Conservation (phyloP, 92 coral and sea anemone genomes). For the Heteractis magnifica region DNA sequence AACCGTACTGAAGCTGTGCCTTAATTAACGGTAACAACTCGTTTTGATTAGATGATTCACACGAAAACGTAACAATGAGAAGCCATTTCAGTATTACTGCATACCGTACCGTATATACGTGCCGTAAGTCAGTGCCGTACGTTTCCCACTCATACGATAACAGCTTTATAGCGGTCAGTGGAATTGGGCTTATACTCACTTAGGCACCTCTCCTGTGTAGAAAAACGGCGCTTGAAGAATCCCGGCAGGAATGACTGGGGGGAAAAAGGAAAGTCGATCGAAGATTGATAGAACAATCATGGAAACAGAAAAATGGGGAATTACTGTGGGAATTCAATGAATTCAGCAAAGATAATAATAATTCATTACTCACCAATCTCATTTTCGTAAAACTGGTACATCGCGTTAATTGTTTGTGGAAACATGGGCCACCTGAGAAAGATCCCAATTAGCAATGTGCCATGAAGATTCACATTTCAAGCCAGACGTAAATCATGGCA, state of each 20-base stretch:
- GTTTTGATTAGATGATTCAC: too few relatives aligned
- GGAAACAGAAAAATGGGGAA: not conserved
- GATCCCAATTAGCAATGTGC: not conserved
- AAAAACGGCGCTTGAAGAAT: slow-evolving; percentile 93
- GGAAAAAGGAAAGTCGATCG: not conserved
- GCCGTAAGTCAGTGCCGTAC: too few relatives aligned
- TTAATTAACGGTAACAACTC: too few relatives aligned
- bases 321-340: not conserved
- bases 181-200: slow-evolving; percentile 45
- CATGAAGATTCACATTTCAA: too few relatives aligned
- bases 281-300: not conserved
- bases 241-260: slow-evolving; percentile 93
- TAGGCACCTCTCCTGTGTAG: slow-evolving; percentile 87
- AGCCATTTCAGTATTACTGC: too few relatives aligned
- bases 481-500: too few relatives aligned
- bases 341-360: not conserved
- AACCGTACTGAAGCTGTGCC: too few relatives aligned
- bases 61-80: too few relatives aligned
- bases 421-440: slow-evolving; percentile 97
- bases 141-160: too few relatives aligned
- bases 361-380: slow-evolving; percentile 72
- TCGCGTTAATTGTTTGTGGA: slow-evolving; percentile 98
- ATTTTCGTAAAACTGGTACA: slow-evolving; percentile 99
- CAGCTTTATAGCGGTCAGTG: not conserved
- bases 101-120: too few relatives aligned